Conservation (phyloP, 2,797 vertebrate genomes). For the Buceros bicornis region DNA sequence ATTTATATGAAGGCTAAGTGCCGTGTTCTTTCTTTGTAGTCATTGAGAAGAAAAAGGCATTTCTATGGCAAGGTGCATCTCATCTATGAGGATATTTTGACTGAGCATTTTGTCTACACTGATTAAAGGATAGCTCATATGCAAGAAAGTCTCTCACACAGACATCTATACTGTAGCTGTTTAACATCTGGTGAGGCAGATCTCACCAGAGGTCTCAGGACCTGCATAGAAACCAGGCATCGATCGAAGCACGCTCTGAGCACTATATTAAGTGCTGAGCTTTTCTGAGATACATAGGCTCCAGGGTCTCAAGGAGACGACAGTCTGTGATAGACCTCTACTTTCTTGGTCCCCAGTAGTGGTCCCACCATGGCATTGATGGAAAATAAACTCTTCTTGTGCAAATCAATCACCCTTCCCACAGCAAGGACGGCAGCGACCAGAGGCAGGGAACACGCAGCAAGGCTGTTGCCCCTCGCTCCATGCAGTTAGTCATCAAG, state of each 20-base stretch:
- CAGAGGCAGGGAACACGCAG: not conserved
- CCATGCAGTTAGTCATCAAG: not conserved
- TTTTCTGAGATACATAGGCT: not conserved
- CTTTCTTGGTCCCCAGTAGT: not conserved
- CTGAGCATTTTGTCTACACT: not conserved
- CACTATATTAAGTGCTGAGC: not conserved
- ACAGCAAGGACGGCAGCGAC: not conserved
- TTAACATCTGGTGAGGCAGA: not conserved
- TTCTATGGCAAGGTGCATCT: not conserved
- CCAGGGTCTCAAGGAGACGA: not conserved
- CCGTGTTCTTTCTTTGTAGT: accelerated
- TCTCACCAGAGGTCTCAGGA: not conserved
- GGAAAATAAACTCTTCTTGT: not conserved
- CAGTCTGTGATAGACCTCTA: not conserved
- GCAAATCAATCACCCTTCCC: not conserved
- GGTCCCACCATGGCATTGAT: not conserved
- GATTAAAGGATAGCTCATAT: not conserved
- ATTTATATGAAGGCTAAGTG: not conserved
- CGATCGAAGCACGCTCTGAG: not conserved
- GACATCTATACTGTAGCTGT: not conserved
- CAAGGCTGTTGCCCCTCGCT: not conserved
- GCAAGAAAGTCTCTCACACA: not conserved
- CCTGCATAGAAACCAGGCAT: not conserved
- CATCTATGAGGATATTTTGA: not conserved
- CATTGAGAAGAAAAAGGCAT: not conserved